Evolutionary conservation across 2,888 invertebrate species (phyloP).

Genomic region (Euplagia quadripunctaria): DNA sequence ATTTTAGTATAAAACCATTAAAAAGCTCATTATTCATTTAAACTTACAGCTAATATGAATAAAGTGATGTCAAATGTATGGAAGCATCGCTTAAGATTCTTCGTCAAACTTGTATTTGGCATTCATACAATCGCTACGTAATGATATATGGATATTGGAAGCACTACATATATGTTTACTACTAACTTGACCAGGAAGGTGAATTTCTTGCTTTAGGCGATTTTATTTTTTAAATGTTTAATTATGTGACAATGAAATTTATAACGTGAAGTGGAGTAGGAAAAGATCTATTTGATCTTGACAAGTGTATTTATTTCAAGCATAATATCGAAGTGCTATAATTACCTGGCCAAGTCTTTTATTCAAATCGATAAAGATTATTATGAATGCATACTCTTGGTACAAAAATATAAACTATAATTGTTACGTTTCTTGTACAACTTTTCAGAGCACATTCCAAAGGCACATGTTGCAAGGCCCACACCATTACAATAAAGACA

Average conservation of each 20-base stretch:
- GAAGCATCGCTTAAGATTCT: conserved; percentile 52
- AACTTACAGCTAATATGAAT: conserved; percentile 49
- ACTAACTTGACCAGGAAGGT: not conserved
- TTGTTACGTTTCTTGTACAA: conserved; percentile 5
- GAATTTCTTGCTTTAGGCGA: not conserved
- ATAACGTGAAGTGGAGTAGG: too few species aligned
- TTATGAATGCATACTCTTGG: conserved; percentile 50
- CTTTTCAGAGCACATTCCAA: conserved; percentile 30
- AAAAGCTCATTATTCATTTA: conserved; percentile 57
- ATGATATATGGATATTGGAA: conserved; percentile 64
- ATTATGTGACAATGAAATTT: too few species aligned
- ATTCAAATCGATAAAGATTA: conserved; percentile 9
- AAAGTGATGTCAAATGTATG: conserved; percentile 61
- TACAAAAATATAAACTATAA: conserved; percentile 58
- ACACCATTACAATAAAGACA: conserved; percentile 24
- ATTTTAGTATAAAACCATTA: conserved; percentile 44
- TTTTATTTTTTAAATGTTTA: too few species aligned
- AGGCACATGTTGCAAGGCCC: conserved; percentile 49
- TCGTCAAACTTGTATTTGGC: conserved; percentile 64
- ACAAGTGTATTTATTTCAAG: not conserved
- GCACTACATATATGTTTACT: conserved; percentile 62
- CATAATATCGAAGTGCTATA: too few species aligned
- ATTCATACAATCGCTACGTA: conserved; percentile 58
- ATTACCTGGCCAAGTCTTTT: not conserved
- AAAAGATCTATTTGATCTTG: not conserved